Conservation (phyloP, 2,888 invertebrate genomes). For the Aporophyla nigra region DNA sequence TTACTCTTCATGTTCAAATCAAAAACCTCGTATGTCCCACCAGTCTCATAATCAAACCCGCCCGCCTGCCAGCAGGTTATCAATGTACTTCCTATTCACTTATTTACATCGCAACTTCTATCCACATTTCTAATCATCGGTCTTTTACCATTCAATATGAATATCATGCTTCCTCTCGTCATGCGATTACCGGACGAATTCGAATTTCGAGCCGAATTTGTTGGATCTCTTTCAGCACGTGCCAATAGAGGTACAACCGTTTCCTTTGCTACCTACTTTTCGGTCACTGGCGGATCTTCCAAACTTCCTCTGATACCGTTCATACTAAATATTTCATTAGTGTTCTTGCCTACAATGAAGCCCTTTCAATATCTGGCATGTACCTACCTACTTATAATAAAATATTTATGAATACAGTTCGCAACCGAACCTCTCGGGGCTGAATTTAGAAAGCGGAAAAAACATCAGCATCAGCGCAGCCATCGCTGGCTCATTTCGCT, state of each 20-base stretch:
- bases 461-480: slow-evolving; percentile 82
- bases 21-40: not conserved
- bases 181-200: too few relatives aligned
- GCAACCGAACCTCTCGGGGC: slow-evolving; percentile 69
- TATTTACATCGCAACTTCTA: not conserved
- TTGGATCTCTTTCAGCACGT: not conserved
- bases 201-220: too few relatives aligned
- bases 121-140: not conserved
- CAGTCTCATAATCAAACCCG: not conserved
- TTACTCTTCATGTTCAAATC: not conserved
- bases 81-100: not conserved
- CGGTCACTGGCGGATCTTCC: too few relatives aligned
- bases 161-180: not conserved
- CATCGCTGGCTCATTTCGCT: slow-evolving; percentile 84
- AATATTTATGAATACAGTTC: slow-evolving; percentile 55
- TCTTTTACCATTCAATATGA: not conserved
- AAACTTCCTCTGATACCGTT: not conserved
- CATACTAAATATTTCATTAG: not conserved
- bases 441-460: slow-evolving; percentile 89
- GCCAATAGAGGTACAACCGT: not conserved
- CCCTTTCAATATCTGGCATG: slow-evolving; percentile 26
- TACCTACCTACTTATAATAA: slow-evolving; percentile 24
- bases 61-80: not conserved
- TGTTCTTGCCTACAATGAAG: slow-evolving; percentile 2
- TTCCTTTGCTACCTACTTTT: not conserved